Percentiles rank a stretch among this genome's conserved stretches.
Conservation (phyloP, 1,140 invertebrate species). For the Polypedilum pembai region DNA sequence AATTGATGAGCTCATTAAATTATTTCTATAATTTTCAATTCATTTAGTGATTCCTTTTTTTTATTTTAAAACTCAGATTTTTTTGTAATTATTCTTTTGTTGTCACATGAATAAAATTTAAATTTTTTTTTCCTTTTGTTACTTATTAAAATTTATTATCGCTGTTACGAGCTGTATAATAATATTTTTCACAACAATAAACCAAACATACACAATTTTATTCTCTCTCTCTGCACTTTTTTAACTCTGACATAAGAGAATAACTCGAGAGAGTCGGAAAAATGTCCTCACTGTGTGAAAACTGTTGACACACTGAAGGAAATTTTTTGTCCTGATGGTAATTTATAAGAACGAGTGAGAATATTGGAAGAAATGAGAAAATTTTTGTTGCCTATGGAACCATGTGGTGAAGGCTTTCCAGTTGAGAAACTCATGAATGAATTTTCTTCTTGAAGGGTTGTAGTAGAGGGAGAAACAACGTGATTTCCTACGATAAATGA, state of each 20-base stretch:
- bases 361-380: background rate
- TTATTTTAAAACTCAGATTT: background rate
- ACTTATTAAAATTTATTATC: conserved; percentile 8
- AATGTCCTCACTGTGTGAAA: background rate
- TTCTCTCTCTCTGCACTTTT: background rate
- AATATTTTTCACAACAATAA: background rate
- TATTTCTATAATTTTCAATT: conserved; percentile 21
- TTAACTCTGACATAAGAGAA: background rate
- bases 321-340: background rate
- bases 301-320: conserved; percentile 1
- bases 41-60: background rate
- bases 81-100: background rate
- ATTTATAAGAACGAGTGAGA: conserved; percentile 13
- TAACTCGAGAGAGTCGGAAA: background rate
- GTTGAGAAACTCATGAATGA: background rate
- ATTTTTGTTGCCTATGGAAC: background rate
- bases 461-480: background rate
- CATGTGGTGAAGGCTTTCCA: background rate
- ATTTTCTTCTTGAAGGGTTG: conserved; percentile 4
- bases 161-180: background rate
- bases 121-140: background rate
- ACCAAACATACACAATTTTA: background rate
- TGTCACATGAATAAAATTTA: background rate
- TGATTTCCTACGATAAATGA: background rate
- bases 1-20: conserved; percentile 24